phyloP scores from a whole-genome alignment of 2,113 vertebrate species.

The Callopanchax toddi region DNA sequence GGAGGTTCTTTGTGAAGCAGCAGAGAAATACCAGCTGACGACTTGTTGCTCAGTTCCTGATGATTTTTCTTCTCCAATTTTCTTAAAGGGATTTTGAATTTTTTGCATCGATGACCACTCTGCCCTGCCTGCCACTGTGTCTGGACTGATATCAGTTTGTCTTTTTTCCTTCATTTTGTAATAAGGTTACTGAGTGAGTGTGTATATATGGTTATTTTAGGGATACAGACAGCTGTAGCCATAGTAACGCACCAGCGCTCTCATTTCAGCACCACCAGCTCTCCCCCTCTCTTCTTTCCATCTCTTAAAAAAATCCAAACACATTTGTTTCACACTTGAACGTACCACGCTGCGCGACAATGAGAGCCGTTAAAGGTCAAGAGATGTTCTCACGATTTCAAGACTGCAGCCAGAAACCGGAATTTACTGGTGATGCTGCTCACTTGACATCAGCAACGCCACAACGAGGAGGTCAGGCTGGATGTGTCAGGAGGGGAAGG shows the following conservation, averaged over 20 bases:
- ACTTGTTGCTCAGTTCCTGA: slow-evolving; percentile 31
- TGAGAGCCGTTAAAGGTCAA: slow-evolving; percentile 24
- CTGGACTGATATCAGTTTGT: slow-evolving; percentile 44
- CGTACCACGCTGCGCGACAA: neutral
- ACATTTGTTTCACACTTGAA: slow-evolving; percentile 8
- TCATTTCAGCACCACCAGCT: slow-evolving; percentile 63
- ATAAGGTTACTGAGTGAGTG: slow-evolving; percentile 59
- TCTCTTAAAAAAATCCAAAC: slow-evolving; percentile 5
- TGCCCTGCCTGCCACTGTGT: slow-evolving; percentile 9
- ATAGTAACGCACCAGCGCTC: slow-evolving; percentile 72
- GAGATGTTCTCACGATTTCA: neutral
- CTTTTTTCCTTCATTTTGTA: slow-evolving; percentile 26
- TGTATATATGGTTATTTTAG: slow-evolving; percentile 68
- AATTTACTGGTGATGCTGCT: slow-evolving; percentile 14
- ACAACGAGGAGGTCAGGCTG: slow-evolving; percentile 59
- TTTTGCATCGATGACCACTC: slow-evolving; percentile 4
- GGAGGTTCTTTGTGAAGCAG: neutral
- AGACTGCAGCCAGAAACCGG: neutral
- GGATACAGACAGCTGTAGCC: slow-evolving; percentile 72
- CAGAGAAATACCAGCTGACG: neutral
- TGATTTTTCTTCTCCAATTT: neutral
- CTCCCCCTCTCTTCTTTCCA: slow-evolving; percentile 2
- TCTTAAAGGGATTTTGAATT: neutral
- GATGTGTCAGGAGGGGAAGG: slow-evolving; percentile 27
- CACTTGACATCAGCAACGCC: slow-evolving; percentile 24